Conservation (phyloP, 2,113 vertebrate species). For the Leucoraja erinaceus region DNA sequence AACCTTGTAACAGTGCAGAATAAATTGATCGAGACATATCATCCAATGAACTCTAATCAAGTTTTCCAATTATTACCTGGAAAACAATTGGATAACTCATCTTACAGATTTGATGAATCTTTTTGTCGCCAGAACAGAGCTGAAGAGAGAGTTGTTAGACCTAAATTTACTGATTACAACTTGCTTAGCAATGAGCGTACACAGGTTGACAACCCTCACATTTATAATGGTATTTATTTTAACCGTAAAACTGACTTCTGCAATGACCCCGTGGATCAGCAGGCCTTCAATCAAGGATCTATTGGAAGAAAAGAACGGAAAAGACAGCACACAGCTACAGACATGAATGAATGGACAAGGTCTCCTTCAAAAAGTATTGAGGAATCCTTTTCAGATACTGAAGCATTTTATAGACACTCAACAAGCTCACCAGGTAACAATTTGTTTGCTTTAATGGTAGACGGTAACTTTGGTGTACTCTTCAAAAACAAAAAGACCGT, state of each 20-base stretch:
- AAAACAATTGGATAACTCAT: slow-evolving; percentile 18
- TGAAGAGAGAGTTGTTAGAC: not conserved
- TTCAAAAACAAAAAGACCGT: not conserved
- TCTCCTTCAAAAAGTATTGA: not conserved
- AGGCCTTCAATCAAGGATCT: not conserved
- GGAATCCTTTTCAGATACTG: slow-evolving; percentile 4
- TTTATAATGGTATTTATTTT: not conserved
- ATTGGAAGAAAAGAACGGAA: slow-evolving; percentile 15
- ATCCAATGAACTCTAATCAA: not conserved
- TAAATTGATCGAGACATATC: not conserved
- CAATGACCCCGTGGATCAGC: not conserved
- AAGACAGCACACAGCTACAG: not conserved
- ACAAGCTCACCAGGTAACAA: slow-evolving; percentile 21
- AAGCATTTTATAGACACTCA: not conserved
- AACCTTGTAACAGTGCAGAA: not conserved
- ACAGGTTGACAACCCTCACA: not conserved
- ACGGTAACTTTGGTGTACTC: not conserved
- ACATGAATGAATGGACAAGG: slow-evolving; percentile 8
- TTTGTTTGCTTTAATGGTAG: not conserved
- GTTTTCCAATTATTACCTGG: not conserved
- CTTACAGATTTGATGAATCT: not conserved
- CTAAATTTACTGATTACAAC: not conserved
- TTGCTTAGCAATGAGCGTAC: not conserved
- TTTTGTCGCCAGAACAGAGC: not conserved
- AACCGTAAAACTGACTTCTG: slow-evolving; percentile 1